Conservation (phyloP, 92 coral and sea anemone species). For the Montipora capitata region DNA sequence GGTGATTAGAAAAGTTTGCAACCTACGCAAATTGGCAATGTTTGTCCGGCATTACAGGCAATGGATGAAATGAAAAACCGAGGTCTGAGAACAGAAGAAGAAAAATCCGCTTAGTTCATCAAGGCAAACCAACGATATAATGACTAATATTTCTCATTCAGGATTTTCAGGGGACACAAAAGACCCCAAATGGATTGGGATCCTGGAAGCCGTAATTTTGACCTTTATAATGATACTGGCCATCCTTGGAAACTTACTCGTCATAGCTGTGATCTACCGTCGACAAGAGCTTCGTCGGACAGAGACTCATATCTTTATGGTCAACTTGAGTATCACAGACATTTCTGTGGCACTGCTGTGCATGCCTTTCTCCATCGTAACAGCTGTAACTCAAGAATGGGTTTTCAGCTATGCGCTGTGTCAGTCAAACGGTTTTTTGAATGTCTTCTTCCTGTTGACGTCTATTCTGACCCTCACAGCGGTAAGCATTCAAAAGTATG, state of each 20-base stretch:
- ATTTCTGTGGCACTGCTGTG: slow-evolving; percentile 73
- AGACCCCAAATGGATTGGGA: slow-evolving; percentile 57
- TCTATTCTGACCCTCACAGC: slow-evolving; percentile 79
- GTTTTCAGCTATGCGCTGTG: slow-evolving; percentile 56
- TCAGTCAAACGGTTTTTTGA: slow-evolving; percentile 71
- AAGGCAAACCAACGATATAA: neutral
- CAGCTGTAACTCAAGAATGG: slow-evolving; percentile 65
- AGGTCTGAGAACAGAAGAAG: neutral
- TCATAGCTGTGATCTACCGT: slow-evolving; percentile 74
- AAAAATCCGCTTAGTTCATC: too few species aligned
- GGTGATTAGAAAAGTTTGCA: too few species aligned
- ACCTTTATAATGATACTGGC: slow-evolving; percentile 55
- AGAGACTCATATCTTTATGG: slow-evolving; percentile 69
- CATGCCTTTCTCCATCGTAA: slow-evolving; percentile 74
- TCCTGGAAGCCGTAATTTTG: slow-evolving; percentile 59
- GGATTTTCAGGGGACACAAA: neutral
- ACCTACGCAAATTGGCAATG: too few species aligned
- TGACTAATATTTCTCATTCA: neutral
- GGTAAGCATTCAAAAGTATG: slow-evolving; percentile 72
- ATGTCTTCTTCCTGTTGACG: slow-evolving; percentile 69
- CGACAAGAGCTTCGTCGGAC: slow-evolving; percentile 70
- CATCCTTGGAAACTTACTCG: slow-evolving; percentile 64
- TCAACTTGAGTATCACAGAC: slow-evolving; percentile 74
- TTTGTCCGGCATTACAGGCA: too few species aligned
- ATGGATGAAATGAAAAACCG: too few species aligned